Evolutionary conservation across 92 coral and sea anemone genomes (phyloP), one percentile per base, ranked within the genome.

Genomic region (Siderastrea radians): DNA sequence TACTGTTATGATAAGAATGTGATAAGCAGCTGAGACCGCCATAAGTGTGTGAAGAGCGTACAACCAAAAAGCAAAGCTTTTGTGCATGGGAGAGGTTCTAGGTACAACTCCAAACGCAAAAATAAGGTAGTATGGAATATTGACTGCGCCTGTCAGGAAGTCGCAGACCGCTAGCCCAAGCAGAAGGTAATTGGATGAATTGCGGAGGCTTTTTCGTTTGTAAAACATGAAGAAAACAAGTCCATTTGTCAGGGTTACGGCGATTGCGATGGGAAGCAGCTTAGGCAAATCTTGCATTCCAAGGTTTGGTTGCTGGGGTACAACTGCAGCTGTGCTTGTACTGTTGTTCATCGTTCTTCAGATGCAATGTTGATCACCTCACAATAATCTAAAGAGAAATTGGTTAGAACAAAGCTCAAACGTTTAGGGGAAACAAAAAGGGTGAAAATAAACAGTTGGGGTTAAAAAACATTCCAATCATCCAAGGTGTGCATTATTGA

Each of bases 1-100:
- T 3, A 79, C 92, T 1, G 98, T 95, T 26, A 94, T 92, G 43
- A 87, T 68, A 4, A 94, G 88, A 4, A 95, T 91, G 51, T 95
- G 98, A 62, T 82, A 95, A 14, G 95, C 93, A 7, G 96, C 90
- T 10, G 93, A 76, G 50, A 91, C 72, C 0, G 96, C 93, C 63
- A 86, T 78, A 4, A 93, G 72, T 38, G 87, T 92, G 26, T 67
- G 84, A 11, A 85, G 51, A 10, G 82, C 70, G 49, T 62, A 57
- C 73, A 90, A 1, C 87, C 87, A 83, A 19, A 58, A 50, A 1
- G 7, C 16, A 70, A 55, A 82, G 19, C 17, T 69, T 0, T 1
- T 6, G 0, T 0, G 1, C 48, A 75, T 53, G 7, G 43, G 53
- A 46, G 65, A 49, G 45, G 17, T 47, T 13, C 2, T 38, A 7